Evolutionary conservation across 2,888 invertebrate genomes (phyloP).

Genomic region (Tuta absoluta): DNA sequence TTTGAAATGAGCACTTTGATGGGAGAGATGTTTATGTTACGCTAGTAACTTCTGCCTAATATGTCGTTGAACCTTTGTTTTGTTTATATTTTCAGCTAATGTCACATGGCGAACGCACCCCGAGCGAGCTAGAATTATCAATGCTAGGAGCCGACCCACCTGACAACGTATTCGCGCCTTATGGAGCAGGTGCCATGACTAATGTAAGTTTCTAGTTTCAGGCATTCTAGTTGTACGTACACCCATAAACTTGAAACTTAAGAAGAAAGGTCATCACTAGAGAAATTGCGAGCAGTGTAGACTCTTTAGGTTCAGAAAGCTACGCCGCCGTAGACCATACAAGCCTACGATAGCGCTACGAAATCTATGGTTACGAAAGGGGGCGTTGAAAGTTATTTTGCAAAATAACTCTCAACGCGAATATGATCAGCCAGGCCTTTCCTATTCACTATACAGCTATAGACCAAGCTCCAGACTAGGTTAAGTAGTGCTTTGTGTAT

Average conservation of each 20-base stretch:
- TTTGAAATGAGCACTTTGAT: too few species aligned
- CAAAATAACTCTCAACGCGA: too few species aligned
- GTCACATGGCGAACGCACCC: constrained; percentile 87
- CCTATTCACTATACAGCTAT: too few species aligned
- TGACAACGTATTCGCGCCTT: constrained; percentile 81
- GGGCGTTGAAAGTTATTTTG: neutral
- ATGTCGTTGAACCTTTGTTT: too few species aligned
- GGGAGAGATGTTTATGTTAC: too few species aligned
- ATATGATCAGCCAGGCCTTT: neutral
- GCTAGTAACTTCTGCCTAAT: too few species aligned
- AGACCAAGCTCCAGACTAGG: too few species aligned
- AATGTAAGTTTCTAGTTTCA: constrained; percentile 68
- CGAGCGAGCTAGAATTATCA: constrained; percentile 76
- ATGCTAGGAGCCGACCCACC: constrained; percentile 83
- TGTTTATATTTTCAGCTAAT: constrained; percentile 73
- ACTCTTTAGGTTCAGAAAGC: too few species aligned
- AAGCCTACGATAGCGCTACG: neutral
- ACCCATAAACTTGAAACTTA: too few species aligned
- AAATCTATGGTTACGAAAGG: neutral
- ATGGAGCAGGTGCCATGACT: constrained; percentile 85
- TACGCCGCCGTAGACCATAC: neutral
- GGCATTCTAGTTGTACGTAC: neutral
- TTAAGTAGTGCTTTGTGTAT: neutral
- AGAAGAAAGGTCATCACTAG: neutral
- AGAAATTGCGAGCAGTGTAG: neutral